Percentiles rank a stretch among this genome's conserved stretches.
Evolutionary conservation across 1,140 invertebrate species (phyloP).

Genomic region (Drosophila kohkoa): DNA sequence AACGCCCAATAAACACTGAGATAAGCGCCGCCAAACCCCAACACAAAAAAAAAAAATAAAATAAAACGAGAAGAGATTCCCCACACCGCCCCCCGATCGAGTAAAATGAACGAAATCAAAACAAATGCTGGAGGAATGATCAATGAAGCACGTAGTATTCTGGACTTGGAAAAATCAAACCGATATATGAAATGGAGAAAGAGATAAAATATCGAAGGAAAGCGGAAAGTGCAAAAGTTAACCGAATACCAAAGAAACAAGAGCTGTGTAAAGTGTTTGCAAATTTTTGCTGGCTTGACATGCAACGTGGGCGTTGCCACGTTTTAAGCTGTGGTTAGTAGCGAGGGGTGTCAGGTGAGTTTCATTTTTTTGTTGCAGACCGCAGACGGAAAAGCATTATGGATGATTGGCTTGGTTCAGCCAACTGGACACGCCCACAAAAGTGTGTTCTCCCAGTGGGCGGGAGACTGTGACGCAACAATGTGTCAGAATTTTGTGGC

Average conservation of each 20-base stretch:
- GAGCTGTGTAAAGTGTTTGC: conserved; percentile 10
- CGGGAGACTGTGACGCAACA: conserved; percentile 59
- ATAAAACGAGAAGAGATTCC: background rate
- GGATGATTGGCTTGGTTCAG: conserved; percentile 69
- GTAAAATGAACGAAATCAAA: conserved; percentile 8
- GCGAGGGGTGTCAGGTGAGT: conserved; percentile 19
- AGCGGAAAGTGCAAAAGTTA: background rate
- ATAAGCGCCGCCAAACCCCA: conserved; percentile 27
- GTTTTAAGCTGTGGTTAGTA: conserved; percentile 29
- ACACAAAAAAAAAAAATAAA: background rate
- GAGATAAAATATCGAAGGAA: background rate
- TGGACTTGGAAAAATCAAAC: conserved; percentile 7
- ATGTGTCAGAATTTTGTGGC: conserved; percentile 51
- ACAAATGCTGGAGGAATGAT: conserved; percentile 7
- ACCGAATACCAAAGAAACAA: background rate
- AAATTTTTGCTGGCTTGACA: background rate
- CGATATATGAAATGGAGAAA: background rate
- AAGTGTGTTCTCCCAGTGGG: background rate
- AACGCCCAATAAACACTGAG: conserved; percentile 46
- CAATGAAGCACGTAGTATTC: conserved; percentile 6
- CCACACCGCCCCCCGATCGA: background rate
- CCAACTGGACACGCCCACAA: conserved; percentile 46
- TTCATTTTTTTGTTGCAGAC: conserved; percentile 18
- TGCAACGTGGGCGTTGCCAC: conserved; percentile 28
- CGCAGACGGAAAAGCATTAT: conserved; percentile 59